Conservation (phyloP, 2,888 invertebrate genomes). For the Xanthia icteritia region DNA sequence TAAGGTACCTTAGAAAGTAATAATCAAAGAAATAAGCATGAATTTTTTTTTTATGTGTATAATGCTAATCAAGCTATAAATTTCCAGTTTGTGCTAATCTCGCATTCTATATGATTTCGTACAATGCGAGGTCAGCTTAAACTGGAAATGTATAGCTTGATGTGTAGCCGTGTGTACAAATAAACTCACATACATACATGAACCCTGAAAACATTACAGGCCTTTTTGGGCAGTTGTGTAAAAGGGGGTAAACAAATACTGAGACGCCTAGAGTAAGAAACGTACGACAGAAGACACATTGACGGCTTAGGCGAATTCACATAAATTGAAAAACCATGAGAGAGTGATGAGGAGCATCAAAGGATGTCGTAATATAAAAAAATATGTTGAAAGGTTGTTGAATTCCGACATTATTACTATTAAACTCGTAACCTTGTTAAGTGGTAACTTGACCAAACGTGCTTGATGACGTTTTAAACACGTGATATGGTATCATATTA, state of each 20-base stretch:
- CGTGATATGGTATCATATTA: slow-evolving; percentile 7
- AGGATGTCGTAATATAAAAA: not conserved
- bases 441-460: not conserved
- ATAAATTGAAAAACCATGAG: not conserved
- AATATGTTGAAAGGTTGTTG: too few species aligned
- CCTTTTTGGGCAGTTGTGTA: too few species aligned
- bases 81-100: too few species aligned
- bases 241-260: not conserved
- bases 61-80: too few species aligned
- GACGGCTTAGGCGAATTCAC: not conserved
- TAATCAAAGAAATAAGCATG: too few species aligned
- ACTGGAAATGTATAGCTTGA: too few species aligned
- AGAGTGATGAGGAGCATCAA: not conserved
- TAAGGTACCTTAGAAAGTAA: not conserved
- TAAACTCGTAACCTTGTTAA: not conserved
- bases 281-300: not conserved
- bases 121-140: too few species aligned
- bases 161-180: too few species aligned
- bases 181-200: too few species aligned
- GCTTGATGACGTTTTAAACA: slow-evolving; percentile 8
- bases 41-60: too few species aligned
- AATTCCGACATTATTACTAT: not conserved
- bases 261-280: not conserved
- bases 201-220: too few species aligned
- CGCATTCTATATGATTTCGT: too few species aligned